phyloP scores from a whole-genome alignment of 1,140 invertebrate species.

The Lycorma delicatula region DNA sequence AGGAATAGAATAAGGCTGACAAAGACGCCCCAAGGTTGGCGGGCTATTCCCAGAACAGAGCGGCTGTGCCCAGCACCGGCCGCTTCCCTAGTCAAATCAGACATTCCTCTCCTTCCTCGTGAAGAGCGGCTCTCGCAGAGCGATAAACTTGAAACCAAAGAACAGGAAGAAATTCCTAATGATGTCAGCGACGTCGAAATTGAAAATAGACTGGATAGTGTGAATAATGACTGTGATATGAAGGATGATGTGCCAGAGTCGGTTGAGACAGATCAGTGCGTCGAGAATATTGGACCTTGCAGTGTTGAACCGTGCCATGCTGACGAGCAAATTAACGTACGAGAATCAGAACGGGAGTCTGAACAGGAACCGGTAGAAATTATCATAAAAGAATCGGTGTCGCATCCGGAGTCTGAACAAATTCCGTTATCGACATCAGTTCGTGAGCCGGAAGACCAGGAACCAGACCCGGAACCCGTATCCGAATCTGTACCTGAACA shows the following conservation, averaged over 20 bases:
- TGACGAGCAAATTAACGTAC: no score
- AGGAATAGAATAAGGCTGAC: constrained; percentile 69
- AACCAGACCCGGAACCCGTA: no score
- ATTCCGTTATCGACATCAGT: no score
- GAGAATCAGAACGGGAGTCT: no score
- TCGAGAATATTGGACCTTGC: not conserved
- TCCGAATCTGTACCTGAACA: no score
- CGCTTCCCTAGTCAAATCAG: constrained; percentile 23
- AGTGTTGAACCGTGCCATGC: not conserved
- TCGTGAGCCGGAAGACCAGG: no score
- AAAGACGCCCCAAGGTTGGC: constrained; percentile 69
- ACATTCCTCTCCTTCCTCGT: no score
- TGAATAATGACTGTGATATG: not conserved
- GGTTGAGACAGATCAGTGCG: not conserved
- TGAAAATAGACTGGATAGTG: not conserved
- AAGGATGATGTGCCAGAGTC: not conserved
- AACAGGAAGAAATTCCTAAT: constrained; percentile 26
- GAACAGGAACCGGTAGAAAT: no score
- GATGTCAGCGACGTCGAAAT: constrained; percentile 8
- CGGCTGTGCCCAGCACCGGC: constrained; percentile 46
- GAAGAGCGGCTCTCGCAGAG: no score
- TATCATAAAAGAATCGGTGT: no score
- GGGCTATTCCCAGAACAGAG: constrained; percentile 66
- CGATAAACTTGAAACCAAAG: constrained; percentile 26
- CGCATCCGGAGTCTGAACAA: no score